Evolutionary conservation across 2,888 invertebrate genomes (phyloP).

Genomic region (Halictus quadricinctus): DNA sequence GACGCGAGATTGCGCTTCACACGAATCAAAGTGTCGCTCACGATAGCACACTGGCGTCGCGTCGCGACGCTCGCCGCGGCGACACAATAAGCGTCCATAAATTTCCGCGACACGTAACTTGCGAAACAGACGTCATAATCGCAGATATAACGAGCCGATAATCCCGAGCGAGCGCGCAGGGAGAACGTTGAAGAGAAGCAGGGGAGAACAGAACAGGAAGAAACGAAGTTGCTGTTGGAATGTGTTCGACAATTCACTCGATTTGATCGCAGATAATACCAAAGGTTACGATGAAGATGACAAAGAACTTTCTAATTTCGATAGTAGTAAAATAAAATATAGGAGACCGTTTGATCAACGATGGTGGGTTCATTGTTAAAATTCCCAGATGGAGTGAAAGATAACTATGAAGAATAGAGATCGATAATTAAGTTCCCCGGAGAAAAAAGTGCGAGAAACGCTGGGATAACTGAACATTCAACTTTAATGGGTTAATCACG

Average conservation of each 20-base stretch:
- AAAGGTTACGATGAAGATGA: too few species aligned
- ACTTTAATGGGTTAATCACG: slow-evolving; percentile 35
- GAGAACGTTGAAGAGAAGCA: background rate
- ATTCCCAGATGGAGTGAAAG: too few species aligned
- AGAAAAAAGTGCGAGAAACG: background rate
- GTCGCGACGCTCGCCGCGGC: background rate
- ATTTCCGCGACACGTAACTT: slow-evolving; percentile 20
- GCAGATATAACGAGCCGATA: slow-evolving; percentile 27
- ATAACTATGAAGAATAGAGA: background rate
- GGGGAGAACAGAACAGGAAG: background rate
- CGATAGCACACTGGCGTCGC: background rate
- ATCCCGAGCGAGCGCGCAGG: background rate
- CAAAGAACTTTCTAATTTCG: too few species aligned
- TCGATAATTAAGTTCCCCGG: background rate
- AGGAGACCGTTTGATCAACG: too few species aligned
- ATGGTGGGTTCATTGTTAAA: too few species aligned
- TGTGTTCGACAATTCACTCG: slow-evolving; percentile 10
- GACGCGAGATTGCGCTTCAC: slow-evolving; percentile 9
- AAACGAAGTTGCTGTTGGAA: background rate
- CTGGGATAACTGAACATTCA: background rate
- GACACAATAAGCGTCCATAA: slow-evolving; percentile 19
- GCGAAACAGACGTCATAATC: slow-evolving; percentile 20
- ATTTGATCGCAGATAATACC: too few species aligned
- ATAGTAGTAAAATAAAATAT: too few species aligned
- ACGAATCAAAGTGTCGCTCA: slow-evolving; percentile 6